Base-by-base conservation (phyloP, 1,140 invertebrate genomes). In the Lucilia cuprina region DNA sequence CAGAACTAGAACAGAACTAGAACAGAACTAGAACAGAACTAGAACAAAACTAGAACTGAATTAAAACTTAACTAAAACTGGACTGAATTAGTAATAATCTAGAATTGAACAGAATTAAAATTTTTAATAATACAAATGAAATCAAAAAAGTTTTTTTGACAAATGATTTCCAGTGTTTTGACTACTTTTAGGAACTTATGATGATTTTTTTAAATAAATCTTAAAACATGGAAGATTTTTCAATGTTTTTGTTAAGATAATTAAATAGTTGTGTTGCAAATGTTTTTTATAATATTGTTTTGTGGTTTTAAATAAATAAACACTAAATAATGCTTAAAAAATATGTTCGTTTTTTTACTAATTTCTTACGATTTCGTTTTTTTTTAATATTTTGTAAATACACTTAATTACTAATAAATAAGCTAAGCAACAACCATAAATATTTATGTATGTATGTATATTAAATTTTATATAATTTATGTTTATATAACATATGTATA, bases 381-480 rank as follows among this genome's bases (percentile, higher is more conserved):
- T 17, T 13, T 50, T 47, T 50, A 47, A 14, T 82, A 12, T 82
- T 60, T 60, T 82, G 82, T 60, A 82, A 82, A 82, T 82, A 70
- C 60, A 55, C 82, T 82, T 82, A 82, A 25, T 34, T 60, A 60
- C 82, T 82, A 78, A 34, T 80, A 41, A 30, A 82, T 82, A 82
- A 82, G 82, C 60, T 82, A 82, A 82, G 82, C 75, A 78, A 78
- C 75, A 78, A 78, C 75, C 75, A 78, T 78, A 78, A 47, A 78
- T 78, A 30, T 30, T 30, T 30, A 47, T 78, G 30, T 83, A 83
- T 78, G 30, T 83, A 83, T 83, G 34, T 83, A 9, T 65, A 65
- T 65, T 19, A 25, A 70, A 19, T 35, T 70, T 50, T 70, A 83
- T 30, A 65, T 83, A 21, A 50, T 83, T 41, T 41, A 41, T 83